Evolutionary conservation across 2,888 invertebrate species (phyloP), one percentile per base, ranked within the genome.

Genomic region (Germaria angustata): DNA sequence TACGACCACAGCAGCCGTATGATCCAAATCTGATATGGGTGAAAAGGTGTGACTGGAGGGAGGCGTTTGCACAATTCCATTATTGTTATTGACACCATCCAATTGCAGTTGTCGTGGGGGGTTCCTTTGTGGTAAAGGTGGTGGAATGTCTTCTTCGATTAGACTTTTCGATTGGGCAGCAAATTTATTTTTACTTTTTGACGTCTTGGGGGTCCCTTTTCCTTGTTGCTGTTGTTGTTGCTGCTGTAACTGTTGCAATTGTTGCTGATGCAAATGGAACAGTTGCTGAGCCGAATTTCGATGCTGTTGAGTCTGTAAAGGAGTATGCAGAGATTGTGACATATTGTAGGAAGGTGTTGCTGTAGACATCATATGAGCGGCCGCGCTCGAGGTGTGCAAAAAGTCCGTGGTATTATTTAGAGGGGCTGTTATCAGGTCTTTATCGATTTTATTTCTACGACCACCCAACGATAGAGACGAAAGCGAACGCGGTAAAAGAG

Each of bases 51-150:
- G 84, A 22, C 65, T 80, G 9, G 84, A 49, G 81, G 85, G 73
- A 82, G 86, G 5, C 81, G 81, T 63, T 65, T 86, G 87, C 72
- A 80, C 55, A 44, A 51, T 82, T 5, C 51, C 79, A 49, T 68
- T 55, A 22, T 77, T 84, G 69, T 55, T 81, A n/a, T 53, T 75
- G 32, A 0, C 24, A 24, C 44, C 65, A 49, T 89, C 88, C 63
- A 89, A 82, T 4, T 88, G 85, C 36, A 88, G 69, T 77, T 89
- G 90, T 17, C 90, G 85, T 41, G 89, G 89, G 36, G 89, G 92
- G 88, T 93, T 93, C 79, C 93, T 90, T 88, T 93, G 93, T 41
- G 93, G 93, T 82, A 93, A 87, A 36, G 93, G 93, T 24, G 93
- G 93, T 80, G 93, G 93, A 72, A 88, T 85, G 81, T 90, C 91